Evolutionary conservation across 2,888 invertebrate genomes (phyloP).

Genomic region (Drosophila aldrichi): DNA sequence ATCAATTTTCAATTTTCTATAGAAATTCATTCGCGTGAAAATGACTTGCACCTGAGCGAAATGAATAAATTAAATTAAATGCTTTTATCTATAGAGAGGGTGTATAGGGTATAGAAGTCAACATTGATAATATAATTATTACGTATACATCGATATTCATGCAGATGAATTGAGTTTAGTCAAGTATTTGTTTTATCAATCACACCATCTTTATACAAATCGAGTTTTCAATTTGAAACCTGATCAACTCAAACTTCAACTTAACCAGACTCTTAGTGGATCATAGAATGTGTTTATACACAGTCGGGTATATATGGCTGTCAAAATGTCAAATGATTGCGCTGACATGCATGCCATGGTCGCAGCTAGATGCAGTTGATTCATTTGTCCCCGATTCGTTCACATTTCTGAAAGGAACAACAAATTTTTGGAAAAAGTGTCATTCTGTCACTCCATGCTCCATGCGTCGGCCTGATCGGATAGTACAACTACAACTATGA

Average conservation of each 20-base stretch:
- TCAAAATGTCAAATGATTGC: conserved; percentile 78
- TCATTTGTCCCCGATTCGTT: conserved; percentile 41
- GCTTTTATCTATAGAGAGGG: not conserved
- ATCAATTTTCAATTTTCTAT: not conserved
- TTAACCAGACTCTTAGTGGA: conserved; percentile 38
- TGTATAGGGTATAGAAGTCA: not conserved
- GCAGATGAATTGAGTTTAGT: not conserved
- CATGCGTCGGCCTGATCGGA: conserved; percentile 13
- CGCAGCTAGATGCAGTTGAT: conserved; percentile 30
- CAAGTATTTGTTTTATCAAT: not conserved
- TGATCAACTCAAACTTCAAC: conserved; percentile 46
- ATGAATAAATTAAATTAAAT: conserved; percentile 1
- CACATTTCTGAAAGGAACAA: conserved; percentile 1
- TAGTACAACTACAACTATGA: conserved; percentile 51
- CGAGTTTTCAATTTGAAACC: conserved; percentile 37
- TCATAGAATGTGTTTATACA: conserved; percentile 3
- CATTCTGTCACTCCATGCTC: conserved; percentile 47
- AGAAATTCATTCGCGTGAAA: not conserved
- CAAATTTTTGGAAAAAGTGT: conserved; percentile 52
- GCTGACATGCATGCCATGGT: conserved; percentile 63
- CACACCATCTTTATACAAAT: not conserved
- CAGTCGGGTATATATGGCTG: conserved; percentile 45
- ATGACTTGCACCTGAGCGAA: not conserved
- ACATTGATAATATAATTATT: not conserved
- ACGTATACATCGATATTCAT: not conserved